Conservation (phyloP, 2,113 vertebrate genomes). For the Xiphophorus couchianus region DNA sequence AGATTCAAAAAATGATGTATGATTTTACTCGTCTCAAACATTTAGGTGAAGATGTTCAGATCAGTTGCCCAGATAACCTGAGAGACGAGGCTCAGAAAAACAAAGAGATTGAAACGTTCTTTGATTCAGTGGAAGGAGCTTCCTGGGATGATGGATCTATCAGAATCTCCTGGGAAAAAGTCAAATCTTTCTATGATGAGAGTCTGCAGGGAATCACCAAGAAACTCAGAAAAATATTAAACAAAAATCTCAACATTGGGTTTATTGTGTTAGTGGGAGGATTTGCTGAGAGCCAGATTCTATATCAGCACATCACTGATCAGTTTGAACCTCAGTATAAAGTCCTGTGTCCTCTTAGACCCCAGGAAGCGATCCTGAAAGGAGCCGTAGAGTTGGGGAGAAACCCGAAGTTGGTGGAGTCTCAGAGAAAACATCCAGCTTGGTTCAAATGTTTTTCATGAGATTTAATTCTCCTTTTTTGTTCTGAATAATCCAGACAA, state of each 20-base stretch:
- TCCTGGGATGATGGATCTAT: constrained; percentile 23
- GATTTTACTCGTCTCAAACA: constrained; percentile 13
- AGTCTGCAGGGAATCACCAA: constrained; percentile 18
- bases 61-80: constrained; percentile 11
- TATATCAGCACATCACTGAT: constrained; percentile 9
- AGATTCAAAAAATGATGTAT: constrained; percentile 45
- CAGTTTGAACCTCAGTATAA: constrained; percentile 13
- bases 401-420: not conserved
- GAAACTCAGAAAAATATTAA: constrained; percentile 15
- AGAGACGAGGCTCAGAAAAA: constrained; percentile 12
- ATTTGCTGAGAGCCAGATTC: constrained; percentile 24
- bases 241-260: constrained; percentile 2
- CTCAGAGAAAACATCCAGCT: not conserved
- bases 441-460: not conserved
- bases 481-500: no score
- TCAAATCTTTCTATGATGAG: constrained; percentile 29
- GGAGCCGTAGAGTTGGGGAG: constrained; percentile 1
- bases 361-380: not conserved
- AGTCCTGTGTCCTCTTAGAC: not conserved
- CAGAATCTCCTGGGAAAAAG: constrained; percentile 6
- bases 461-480: not conserved
- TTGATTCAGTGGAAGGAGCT: not conserved
- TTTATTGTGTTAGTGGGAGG: constrained; percentile 52
- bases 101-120: constrained; percentile 2
- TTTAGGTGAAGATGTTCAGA: not conserved